phyloP scores from a whole-genome alignment of 2,888 invertebrate species.

The Trichopria drosophilae region DNA sequence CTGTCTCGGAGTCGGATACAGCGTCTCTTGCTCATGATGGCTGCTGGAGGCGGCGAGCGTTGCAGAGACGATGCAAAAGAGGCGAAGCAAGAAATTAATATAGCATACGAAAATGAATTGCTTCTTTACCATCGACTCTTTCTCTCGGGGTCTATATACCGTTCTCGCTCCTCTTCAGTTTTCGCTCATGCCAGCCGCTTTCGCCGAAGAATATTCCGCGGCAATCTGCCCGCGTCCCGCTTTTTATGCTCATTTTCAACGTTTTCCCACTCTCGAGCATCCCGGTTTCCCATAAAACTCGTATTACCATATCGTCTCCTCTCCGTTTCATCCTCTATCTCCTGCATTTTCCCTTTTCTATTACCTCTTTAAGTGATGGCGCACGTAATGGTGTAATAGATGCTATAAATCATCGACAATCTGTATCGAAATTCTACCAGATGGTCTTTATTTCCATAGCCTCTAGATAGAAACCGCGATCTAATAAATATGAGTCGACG shows the following conservation, averaged over 20 bases:
- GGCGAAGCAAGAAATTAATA: constrained; percentile 58
- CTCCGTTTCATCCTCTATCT: constrained; percentile 22
- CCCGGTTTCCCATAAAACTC: constrained; percentile 50
- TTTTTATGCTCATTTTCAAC: constrained; percentile 58
- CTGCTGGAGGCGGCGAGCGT: constrained; percentile 29
- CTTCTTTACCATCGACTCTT: constrained; percentile 36
- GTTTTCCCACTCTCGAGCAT: constrained; percentile 43
- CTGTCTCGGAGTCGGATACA: constrained; percentile 40
- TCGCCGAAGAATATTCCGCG: constrained; percentile 55
- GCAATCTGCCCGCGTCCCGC: constrained; percentile 56
- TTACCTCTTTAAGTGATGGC: no score
- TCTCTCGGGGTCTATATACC: no score
- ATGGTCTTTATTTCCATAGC: no score
- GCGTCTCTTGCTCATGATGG: constrained; percentile 33
- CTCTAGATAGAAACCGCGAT: no score
- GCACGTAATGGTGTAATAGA: no score
- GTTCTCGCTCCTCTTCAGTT: constrained; percentile 11
- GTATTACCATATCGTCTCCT: constrained; percentile 51
- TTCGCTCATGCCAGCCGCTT: constrained; percentile 32
- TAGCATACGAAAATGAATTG: constrained; percentile 59
- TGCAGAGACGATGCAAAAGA: constrained; percentile 35
- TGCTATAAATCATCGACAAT: no score
- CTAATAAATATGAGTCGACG: no score
- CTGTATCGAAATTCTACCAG: no score
- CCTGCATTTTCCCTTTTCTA: constrained; percentile 22